Percentiles rank a stretch among this genome's conserved stretches.
These are phyloP conservation scores for Drosophila vallismaia DNA, from an alignment of 2,888 invertebrate species.

Conservation along the genomic window DNA sequence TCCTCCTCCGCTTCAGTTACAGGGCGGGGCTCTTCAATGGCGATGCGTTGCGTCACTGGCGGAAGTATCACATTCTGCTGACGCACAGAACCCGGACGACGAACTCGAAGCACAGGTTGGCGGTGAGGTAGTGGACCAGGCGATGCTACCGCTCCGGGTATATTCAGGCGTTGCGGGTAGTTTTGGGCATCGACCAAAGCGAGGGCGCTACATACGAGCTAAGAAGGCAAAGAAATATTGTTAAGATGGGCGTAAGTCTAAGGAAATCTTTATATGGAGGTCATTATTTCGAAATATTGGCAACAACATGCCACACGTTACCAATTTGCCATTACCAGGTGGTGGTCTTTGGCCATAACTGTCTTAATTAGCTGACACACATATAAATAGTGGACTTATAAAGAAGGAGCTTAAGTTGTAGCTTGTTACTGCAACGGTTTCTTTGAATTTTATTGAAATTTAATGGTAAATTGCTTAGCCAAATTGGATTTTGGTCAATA, in stretches of 20 bases:
- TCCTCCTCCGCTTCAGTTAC: constrained; percentile 89
- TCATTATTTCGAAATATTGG: constrained; percentile 20
- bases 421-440: constrained; percentile 16
- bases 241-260: not conserved
- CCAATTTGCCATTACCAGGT: constrained; percentile 24
- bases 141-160: constrained; percentile 87
- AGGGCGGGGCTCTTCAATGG: constrained; percentile 85
- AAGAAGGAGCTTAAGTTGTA: not conserved
- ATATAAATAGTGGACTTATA: not conserved
- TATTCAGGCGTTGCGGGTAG: constrained; percentile 87
- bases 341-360: constrained; percentile 18
- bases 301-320: constrained; percentile 30
- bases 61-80: constrained; percentile 84
- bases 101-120: constrained; percentile 81
- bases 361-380: constrained; percentile 22
- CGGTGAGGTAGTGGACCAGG: constrained; percentile 79
- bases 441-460: constrained; percentile 32
- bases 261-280: constrained; percentile 8
- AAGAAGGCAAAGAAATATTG: constrained; percentile 16
- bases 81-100: constrained; percentile 84
- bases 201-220: constrained; percentile 65
- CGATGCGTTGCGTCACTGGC: constrained; percentile 78
- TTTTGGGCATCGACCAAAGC: constrained; percentile 84
- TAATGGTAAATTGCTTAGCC: too few relatives aligned
- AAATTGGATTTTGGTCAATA: too few relatives aligned